A percentile compares a stretch with the other conserved stretches of the same genome.
phyloP scores from a whole-genome alignment of 2,797 vertebrate genomes.

The Protonibea diacanthus region DNA sequence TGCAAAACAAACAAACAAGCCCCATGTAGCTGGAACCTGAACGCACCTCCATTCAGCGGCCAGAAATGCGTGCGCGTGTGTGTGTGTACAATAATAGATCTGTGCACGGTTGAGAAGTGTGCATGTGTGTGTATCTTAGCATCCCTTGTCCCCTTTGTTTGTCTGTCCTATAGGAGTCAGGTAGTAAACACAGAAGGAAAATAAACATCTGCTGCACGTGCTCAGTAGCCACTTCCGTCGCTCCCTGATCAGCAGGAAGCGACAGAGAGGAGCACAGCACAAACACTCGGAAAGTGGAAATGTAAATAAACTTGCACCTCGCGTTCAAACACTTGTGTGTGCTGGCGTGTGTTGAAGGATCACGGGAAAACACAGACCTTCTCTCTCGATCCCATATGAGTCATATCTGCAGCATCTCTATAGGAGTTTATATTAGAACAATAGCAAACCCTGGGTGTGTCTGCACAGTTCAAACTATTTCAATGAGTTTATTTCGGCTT shows the following conservation, averaged over 20 bases:
- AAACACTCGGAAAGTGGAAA: conserved; percentile 59
- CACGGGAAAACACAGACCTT: conserved; percentile 35
- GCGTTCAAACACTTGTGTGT: conserved; percentile 41
- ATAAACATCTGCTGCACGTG: conserved; percentile 50
- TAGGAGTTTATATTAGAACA: conserved; percentile 19
- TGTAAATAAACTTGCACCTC: conserved; percentile 60
- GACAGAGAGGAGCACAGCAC: conserved; percentile 27
- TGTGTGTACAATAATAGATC: conserved; percentile 24
- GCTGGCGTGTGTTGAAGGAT: conserved; percentile 26
- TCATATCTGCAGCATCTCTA: conserved; percentile 20
- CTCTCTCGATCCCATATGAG: conserved; percentile 37
- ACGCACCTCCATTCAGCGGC: conserved; percentile 14
- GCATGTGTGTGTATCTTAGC: conserved; percentile 6
- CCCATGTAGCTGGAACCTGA: conserved; percentile 31
- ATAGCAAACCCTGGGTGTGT: conserved; percentile 16
- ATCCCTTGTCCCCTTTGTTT: conserved; percentile 23
- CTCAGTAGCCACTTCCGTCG: conserved; percentile 37
- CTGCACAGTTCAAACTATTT: neutral
- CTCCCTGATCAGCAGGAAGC: conserved; percentile 28
- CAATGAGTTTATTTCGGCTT: conserved; percentile 13
- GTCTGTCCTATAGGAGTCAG: conserved; percentile 39
- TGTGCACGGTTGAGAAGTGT: neutral
- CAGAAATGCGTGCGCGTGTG: neutral
- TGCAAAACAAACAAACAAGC: conserved; percentile 57
- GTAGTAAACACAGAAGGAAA: conserved; percentile 46